Evolutionary conservation across 2,113 vertebrate genomes (phyloP), one percentile per base, ranked within the genome.

Genomic region (Tyto alba): DNA sequence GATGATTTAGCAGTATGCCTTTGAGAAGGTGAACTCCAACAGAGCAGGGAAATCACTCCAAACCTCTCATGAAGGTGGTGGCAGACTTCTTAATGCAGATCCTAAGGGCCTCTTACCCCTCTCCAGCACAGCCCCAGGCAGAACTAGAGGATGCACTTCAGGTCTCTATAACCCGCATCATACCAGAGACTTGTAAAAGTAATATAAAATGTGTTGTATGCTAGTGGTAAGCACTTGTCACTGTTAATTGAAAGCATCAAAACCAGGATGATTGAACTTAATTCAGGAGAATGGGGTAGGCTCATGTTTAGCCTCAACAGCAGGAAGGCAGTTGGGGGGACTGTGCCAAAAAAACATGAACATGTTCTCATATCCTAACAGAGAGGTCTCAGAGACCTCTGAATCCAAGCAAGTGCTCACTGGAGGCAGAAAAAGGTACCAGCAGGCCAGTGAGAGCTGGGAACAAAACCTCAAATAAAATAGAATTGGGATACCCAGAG

Each of bases 1-100:
- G 81, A 89, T 85, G 92, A 94, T 95, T 88, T 92, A 96, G 77
- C 89, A 82, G 53, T 23, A 15, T 79, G 56, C 38, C 67, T 96
- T 92, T 89, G 67, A 91, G 91, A 80, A 83, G 66, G 45, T 79
- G 77, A 96, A 62, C 84, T 77, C 57, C 67, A 56, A 32, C 62
- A 75, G 74, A 50, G 64, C 60, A 95, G 74, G 38, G 76, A 75
- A 93, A 81, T 79, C 80, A 90, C 27, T 80, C 52, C 73, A 87
- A 62, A 86, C 13, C 25, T 89, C 80, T 95, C 80, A 82, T 2
- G 0, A 22, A 68, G 13, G 52, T 87, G 73, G 23, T 53, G 38
- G 45, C 32, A 82, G n/a, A 59, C 18, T 18, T 89, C 81, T 48
- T 77, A 90, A 92, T 0, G 4, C 27, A 79, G 84, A 48, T 71